Evolutionary conservation across 2,888 invertebrate species (phyloP), one percentile per base, ranked within the genome.

Genomic region (Epirrita christyi): DNA sequence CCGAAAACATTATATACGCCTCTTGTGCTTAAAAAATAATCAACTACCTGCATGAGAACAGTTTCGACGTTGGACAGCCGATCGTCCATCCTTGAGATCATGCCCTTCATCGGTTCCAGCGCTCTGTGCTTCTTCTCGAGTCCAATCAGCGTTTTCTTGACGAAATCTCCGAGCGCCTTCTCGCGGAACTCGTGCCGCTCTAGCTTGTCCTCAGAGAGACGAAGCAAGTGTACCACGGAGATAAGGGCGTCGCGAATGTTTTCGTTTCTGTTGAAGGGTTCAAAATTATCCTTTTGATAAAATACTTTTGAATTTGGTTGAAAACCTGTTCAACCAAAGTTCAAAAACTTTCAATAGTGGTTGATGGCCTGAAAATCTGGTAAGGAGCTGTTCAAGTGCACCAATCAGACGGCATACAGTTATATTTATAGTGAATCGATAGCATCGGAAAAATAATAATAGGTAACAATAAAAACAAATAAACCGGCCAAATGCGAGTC

Each of bases 121-220:
- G 93, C 93, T 64, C 95, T 92, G 63, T 95, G 94, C 50, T 95
- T 94, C 80, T 96, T 96, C 65, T 96, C 96, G 44, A 97, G 81
- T 0, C 93, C 88, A 1, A 92, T 85, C 59, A 97, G 85, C 46
- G 95, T 94, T 78, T 95, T 96, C 86, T 97, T 97, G 49, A 97
- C 76, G 66, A 96, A 93, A 55, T 97, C 97, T 0, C 96, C 97
- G 15, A 97, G 86, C 0, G 94, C 94, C 64, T 96, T 93, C 81
- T 97, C 97, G 9, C 97, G 92, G 70, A 94, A 94, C 80, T 97
- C 97, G 81, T 97, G 97, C 11, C 97, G 91, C 75, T 97, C 97
- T 61, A 97, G 81, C 85, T 97, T 97, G 76, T 96, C 96, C 63
- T 96, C 96, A 48, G 96, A 94, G 37, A 94, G 93, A 42, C 96